Percentiles rank a stretch among this genome's conserved stretches.
Conservation (phyloP, 2,888 invertebrate genomes). For the Tetragnatha montana region DNA sequence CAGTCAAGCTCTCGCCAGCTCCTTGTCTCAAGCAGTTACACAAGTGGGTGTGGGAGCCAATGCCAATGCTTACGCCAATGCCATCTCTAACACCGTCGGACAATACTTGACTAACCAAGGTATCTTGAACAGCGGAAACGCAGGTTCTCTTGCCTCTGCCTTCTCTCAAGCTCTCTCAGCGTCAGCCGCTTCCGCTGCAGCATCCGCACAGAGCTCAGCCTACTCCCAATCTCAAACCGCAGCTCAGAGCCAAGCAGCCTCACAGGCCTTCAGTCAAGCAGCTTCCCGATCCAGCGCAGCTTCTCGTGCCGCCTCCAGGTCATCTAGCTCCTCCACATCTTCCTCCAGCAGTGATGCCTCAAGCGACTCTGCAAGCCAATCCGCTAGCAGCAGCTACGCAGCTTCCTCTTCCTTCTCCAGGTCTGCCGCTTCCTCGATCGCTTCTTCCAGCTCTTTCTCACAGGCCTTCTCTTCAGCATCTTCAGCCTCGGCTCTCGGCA, state of each 20-base stretch:
- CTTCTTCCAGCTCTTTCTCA: constrained; percentile 32
- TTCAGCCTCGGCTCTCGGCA: background rate
- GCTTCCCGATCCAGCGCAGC: background rate
- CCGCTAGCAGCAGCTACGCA: background rate
- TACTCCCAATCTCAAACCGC: constrained; percentile 8
- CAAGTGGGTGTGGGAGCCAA: constrained; percentile 17
- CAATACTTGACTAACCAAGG: background rate
- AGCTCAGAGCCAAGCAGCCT: constrained; percentile 9
- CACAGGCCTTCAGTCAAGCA: constrained; percentile 18
- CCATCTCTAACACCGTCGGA: constrained; percentile 5
- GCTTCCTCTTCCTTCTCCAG: constrained; percentile 11
- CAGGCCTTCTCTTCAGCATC: constrained; percentile 29
- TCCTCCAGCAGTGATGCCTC: background rate
- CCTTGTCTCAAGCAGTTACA: background rate
- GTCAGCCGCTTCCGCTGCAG: background rate
- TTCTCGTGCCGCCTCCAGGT: background rate
- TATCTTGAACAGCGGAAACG: background rate
- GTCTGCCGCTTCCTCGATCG: constrained; percentile 1
- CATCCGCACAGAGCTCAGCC: constrained; percentile 5
- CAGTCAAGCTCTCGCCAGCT: constrained; percentile 18
- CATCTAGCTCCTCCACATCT: background rate
- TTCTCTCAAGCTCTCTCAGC: background rate
- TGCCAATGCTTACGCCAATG: constrained; percentile 18
- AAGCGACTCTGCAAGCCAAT: background rate
- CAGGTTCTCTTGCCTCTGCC: background rate